phyloP scores from a whole-genome alignment of 2,888 invertebrate genomes.

The Diarsia mendica region DNA sequence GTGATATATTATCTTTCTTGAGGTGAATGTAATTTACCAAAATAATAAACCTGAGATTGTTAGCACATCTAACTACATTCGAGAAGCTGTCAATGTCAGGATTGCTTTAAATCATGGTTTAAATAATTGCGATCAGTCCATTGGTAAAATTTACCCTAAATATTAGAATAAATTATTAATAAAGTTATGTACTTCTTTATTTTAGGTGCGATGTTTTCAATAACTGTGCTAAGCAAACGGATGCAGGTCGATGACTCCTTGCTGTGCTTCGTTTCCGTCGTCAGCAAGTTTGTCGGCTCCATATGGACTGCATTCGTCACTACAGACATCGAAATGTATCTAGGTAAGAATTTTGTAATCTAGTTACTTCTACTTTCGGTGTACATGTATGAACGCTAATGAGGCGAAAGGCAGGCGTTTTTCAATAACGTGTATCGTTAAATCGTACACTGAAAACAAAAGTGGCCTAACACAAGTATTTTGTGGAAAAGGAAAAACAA shows the following conservation, averaged over 20 bases:
- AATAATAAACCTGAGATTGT: not conserved
- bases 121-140: not conserved
- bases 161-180: not conserved
- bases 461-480: too few species aligned
- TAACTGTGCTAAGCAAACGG: conserved; percentile 82
- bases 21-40: too few species aligned
- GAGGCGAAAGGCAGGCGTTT: not conserved
- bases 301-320: conserved; percentile 86
- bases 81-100: not conserved
- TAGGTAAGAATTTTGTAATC: conserved; percentile 73
- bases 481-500: too few species aligned
- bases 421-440: not conserved
- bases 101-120: not conserved
- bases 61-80: not conserved
- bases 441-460: too few species aligned
- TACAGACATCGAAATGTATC: conserved; percentile 84
- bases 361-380: not conserved
- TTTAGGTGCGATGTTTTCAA: conserved; percentile 86
- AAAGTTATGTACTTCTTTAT: not conserved
- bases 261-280: conserved; percentile 83
- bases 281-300: conserved; percentile 83
- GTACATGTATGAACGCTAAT: not conserved
- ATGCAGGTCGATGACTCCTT: conserved; percentile 84
- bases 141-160: not conserved
- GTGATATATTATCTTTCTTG: too few species aligned